Base-by-base conservation (phyloP, 2,113 vertebrate species). In the Platanista minor region DNA sequence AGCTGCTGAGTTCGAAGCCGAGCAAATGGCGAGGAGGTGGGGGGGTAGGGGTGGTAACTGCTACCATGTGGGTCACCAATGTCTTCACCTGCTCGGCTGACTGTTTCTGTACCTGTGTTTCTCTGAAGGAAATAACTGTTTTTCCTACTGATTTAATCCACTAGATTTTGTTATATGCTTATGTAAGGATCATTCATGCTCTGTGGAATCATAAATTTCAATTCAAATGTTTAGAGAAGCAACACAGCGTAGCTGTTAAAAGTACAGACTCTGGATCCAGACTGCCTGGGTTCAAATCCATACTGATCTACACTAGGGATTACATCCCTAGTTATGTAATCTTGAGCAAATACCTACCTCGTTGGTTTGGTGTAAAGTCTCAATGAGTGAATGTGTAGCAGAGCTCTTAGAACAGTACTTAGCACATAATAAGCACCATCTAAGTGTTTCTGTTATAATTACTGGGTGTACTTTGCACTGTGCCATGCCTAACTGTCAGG, bases 61-160 rank as follows among this genome's bases (percentile, higher is more conserved):
- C 33, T 52, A 0, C 25, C 27, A 17, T 0, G 0, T 11, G 64
- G 43, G 33, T 77, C 59, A 25, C n/a, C 36, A 39, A 2, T 85
- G 21, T 81, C 54, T 66, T 29, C 25, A 57, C 52, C n/a, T 81
- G 54, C 31, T 78, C 36, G 4, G 3, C 39, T 59, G 27, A 75
- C 52, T 89, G 6, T 72, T 90, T 86, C 74, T 64, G 25, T 87
- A 69, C 64, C 25, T 83, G 3, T 17, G 21, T 84, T 72, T 92
- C 83, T 96, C 31, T 78, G 84, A 77, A 78, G 77, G n/a, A 96
- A 96, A 71, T 82, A 54, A 71, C 18, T 54, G 7, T 59, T 41
- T 54, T 78, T n/a, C 62, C 90, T 61, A 80, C 6, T 74, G 57
- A 87, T 13, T 77, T 52, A 57, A 90, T 57, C 75, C 41, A 59